These are phyloP conservation scores for Saccopteryx bilineata DNA, from an alignment of 2,113 vertebrate genomes.

Conservation along the genomic window DNA sequence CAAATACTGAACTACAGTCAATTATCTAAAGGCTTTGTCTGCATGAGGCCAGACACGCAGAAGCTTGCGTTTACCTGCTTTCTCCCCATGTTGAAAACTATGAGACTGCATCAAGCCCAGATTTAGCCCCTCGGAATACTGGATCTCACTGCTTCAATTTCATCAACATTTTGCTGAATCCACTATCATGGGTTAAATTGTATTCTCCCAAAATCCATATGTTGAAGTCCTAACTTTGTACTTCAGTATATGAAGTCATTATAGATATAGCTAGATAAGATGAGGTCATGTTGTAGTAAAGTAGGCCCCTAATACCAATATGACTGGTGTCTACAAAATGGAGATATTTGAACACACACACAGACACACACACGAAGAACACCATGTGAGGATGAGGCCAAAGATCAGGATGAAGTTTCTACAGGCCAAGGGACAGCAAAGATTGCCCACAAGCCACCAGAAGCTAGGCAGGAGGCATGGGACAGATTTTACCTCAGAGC, in stretches of 20 bases:
- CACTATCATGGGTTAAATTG: background rate
- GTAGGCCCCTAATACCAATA: background rate
- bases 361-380: background rate
- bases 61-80: background rate
- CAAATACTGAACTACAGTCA: background rate
- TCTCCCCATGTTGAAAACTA: background rate
- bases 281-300: background rate
- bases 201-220: background rate
- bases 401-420: background rate
- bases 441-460: background rate
- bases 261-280: background rate
- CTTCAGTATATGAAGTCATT: background rate
- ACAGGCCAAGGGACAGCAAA: background rate
- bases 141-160: background rate
- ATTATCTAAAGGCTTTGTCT: slow-evolving; percentile 46
- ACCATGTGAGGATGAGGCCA: background rate
- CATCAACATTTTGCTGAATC: background rate
- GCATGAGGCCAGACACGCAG: background rate
- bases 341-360: background rate
- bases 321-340: background rate
- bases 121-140: background rate
- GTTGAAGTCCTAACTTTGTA: background rate
- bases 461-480: background rate
- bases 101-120: background rate
- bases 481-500: background rate